Evolutionary conservation across 2,113 vertebrate species (phyloP), one percentile per base, ranked within the genome.

Genomic region (Rana temporaria): DNA sequence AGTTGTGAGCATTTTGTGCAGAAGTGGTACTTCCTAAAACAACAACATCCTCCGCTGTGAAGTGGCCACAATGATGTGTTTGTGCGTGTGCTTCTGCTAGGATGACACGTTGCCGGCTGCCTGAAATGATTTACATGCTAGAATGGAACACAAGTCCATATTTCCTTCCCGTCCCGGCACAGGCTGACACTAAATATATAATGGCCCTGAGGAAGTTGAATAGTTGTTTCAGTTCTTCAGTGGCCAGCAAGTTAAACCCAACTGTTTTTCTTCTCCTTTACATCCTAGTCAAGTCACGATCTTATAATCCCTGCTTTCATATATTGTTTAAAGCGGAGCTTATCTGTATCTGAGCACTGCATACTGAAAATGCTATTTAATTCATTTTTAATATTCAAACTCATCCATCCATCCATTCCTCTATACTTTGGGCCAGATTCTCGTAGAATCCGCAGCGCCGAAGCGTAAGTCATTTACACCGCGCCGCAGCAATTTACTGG

Each of bases 121-220:
- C 7, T 65, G 16, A 38, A 57, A 53, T 79, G 77, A 67, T 79
- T 79, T 48, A 67, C 30, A 26, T 60, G 52, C 34, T 18, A 76
- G 57, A 60, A 67, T 19, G 8, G 34, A 69, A 60, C 66, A 79
- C n/a, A 60, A 42, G 19, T 69, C 53, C 65, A 59, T 69, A 22
- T 69, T 79, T 79, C 78, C 78, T 79, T 79, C 78, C 78, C 53
- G 52, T 79, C 77, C 67, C 65, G 42, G 19, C 22, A n/a, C 63
- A 38, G 64, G 59, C 78, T 68, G 53, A 22, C 53, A 69, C 15
- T 79, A 57, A 68, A 68, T 59, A 68, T 68, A 68, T 14, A 17
- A 19, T 68, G 4, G n/a, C 55, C 48, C 8, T 59, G 34, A 70
- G 65, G 77, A 79, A 79, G 78, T 69, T 48, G 4, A 60, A 38